Conservation (phyloP, 2,113 vertebrate genomes). For the Dermatemys mawii region DNA sequence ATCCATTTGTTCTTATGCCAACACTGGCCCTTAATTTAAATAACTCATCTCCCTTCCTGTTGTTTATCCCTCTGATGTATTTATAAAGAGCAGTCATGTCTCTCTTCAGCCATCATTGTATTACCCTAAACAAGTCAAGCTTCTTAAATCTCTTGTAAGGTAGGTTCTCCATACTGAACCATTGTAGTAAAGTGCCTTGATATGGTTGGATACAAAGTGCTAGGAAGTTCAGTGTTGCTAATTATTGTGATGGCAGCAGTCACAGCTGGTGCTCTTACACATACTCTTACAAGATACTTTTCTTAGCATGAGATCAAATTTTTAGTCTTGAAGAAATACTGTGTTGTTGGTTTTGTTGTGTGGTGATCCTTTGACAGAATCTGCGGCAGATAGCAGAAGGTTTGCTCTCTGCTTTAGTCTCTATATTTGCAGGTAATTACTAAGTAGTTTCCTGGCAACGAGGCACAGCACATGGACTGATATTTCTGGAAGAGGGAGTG, state of each 20-base stretch:
- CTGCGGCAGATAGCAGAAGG: background rate
- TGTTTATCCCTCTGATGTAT: background rate
- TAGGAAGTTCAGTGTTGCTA: background rate
- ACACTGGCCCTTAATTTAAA: background rate
- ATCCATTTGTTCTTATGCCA: background rate
- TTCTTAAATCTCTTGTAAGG: background rate
- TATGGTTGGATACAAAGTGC: background rate
- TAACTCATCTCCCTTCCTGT: background rate
- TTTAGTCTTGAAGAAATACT: background rate
- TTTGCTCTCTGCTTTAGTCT: background rate
- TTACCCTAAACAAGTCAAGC: background rate
- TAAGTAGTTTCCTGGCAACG: background rate
- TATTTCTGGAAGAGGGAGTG: background rate
- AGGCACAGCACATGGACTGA: background rate
- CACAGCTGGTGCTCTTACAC: conserved; percentile 55
- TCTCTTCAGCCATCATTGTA: background rate
- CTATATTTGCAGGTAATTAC: background rate
- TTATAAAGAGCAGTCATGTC: background rate
- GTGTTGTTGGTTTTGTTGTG: background rate
- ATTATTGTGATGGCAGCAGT: conserved; percentile 29
- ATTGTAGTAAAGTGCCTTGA: background rate
- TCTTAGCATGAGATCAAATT: background rate
- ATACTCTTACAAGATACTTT: background rate
- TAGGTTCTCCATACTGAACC: background rate
- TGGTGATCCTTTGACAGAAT: background rate